These are phyloP conservation scores for Xanthia togata DNA, from an alignment of 2,888 invertebrate genomes.

Conservation along the genomic window DNA sequence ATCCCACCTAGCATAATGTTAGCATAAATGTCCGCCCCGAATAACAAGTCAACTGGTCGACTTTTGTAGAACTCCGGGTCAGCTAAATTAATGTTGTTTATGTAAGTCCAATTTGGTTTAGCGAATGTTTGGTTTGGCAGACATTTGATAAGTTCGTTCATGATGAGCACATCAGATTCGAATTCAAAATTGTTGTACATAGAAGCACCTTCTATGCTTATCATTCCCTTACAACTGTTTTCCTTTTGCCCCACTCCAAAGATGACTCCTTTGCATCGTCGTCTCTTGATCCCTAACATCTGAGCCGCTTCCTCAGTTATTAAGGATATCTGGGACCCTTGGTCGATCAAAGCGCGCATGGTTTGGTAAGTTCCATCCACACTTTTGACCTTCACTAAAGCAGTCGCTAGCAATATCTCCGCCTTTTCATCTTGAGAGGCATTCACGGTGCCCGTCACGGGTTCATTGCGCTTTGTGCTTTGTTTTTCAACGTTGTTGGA, in stretches of 20 bases:
- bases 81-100: too few relatives aligned
- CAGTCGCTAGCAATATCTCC: neutral
- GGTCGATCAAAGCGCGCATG: too few relatives aligned
- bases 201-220: neutral
- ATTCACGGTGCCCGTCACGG: neutral
- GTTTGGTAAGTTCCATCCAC: constrained; percentile 2
- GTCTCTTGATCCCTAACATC: too few relatives aligned
- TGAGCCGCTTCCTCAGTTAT: too few relatives aligned
- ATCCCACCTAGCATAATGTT: too few relatives aligned
- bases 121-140: too few relatives aligned
- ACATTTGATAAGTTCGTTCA: constrained; percentile 5
- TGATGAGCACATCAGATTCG: neutral
- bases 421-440: neutral
- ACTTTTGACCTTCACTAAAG: neutral
- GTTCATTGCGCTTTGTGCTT: neutral
- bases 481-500: neutral
- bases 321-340: constrained; percentile 6
- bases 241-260: neutral
- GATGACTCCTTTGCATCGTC: too few relatives aligned
- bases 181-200: neutral
- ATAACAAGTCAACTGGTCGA: too few relatives aligned
- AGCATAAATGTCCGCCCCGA: too few relatives aligned
- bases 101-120: too few relatives aligned
- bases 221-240: neutral
- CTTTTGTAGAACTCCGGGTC: too few relatives aligned